A percentile compares a stretch with the other conserved stretches of the same genome.
Conservation (phyloP, 2,113 vertebrate genomes). For the Xyrauchen texanus region DNA sequence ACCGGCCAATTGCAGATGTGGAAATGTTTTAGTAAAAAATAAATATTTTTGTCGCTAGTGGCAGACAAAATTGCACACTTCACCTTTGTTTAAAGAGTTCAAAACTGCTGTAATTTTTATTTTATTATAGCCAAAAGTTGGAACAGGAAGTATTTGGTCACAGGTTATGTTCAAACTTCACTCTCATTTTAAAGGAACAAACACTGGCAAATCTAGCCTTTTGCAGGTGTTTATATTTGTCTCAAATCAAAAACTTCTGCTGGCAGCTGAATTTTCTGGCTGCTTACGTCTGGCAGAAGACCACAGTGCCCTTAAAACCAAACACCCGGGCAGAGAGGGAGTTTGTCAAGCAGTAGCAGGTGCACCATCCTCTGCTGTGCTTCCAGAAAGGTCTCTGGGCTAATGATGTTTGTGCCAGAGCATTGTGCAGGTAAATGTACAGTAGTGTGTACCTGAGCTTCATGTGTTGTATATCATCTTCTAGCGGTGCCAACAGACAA, state of each 20-base stretch:
- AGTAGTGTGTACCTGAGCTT: conserved; percentile 27
- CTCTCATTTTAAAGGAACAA: not conserved
- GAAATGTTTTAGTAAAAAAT: too few relatives aligned
- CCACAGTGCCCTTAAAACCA: conserved; percentile 33
- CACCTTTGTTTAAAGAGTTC: not conserved
- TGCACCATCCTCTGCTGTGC: conserved; percentile 21
- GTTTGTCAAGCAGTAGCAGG: conserved; percentile 31
- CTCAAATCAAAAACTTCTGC: conserved; percentile 35
- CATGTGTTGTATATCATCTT: conserved; percentile 17
- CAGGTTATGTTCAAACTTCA: not conserved
- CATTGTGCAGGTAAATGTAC: conserved; percentile 34
- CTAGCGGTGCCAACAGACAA: conserved; percentile 41
- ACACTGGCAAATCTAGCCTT: conserved; percentile 3
- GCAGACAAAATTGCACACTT: too few relatives aligned
- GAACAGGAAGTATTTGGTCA: not conserved
- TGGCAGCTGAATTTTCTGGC: conserved; percentile 28
- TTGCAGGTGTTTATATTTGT: conserved; percentile 22
- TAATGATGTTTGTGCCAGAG: conserved; percentile 48
- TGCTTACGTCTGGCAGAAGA: conserved; percentile 32
- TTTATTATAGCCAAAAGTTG: not conserved
- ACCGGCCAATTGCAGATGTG: too few relatives aligned
- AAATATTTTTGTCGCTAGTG: too few relatives aligned
- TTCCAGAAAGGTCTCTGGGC: conserved; percentile 36
- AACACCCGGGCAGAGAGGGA: conserved; percentile 31
- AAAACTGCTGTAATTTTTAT: not conserved